Evolutionary conservation across 2,888 invertebrate species (phyloP).

Genomic region (Prosapia bicincta): DNA sequence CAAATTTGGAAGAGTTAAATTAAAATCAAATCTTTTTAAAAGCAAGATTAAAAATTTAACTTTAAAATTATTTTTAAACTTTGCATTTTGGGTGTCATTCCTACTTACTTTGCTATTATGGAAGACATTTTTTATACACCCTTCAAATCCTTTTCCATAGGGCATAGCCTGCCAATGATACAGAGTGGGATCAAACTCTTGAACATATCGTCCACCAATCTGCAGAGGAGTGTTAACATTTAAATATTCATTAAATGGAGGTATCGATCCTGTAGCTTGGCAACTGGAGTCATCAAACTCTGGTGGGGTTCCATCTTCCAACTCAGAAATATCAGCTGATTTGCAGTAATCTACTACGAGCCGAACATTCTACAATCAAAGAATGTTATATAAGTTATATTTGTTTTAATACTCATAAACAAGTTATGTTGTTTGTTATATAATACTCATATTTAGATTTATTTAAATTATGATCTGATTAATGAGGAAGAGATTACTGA

Average conservation of each 20-base stretch:
- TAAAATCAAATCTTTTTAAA: too few relatives aligned
- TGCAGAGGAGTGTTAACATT: conserved; percentile 95
- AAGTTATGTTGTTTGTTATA: neutral
- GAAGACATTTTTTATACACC: conserved; percentile 92
- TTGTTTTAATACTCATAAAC: too few relatives aligned
- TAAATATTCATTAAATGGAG: conserved; percentile 92
- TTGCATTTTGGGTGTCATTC: too few relatives aligned
- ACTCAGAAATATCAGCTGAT: conserved; percentile 81
- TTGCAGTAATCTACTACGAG: conserved; percentile 93
- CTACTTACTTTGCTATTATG: conserved; percentile 77
- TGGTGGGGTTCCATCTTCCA: conserved; percentile 86
- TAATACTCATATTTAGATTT: neutral
- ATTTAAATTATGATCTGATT: neutral
- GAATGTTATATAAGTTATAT: too few relatives aligned
- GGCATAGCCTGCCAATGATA: conserved; percentile 92
- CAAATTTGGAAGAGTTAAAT: too few relatives aligned
- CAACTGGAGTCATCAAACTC: conserved; percentile 87
- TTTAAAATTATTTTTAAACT: too few relatives aligned
- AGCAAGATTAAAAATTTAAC: too few relatives aligned
- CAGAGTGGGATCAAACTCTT: conserved; percentile 83
- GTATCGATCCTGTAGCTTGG: conserved; percentile 84
- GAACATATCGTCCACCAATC: conserved; percentile 88
- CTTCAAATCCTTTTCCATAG: conserved; percentile 87
- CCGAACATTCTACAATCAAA: conserved; percentile 61
- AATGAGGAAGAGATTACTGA: too few relatives aligned